Percentiles rank a stretch among this genome's conserved stretches.
phyloP scores from a whole-genome alignment of 2,113 vertebrate species.

The Pionites leucogaster region DNA sequence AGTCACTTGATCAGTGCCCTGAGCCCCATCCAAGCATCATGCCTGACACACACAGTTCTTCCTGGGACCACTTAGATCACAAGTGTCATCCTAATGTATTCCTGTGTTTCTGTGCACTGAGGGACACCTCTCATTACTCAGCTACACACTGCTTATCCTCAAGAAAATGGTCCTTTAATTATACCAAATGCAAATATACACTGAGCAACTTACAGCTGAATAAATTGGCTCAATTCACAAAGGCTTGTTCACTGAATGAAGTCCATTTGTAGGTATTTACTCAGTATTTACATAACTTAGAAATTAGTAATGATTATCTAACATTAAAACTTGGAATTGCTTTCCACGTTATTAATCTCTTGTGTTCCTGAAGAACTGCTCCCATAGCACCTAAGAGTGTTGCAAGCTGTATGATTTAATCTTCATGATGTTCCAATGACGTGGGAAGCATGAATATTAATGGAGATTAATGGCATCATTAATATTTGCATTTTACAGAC shows the following conservation, averaged over 20 bases:
- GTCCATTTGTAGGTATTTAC: not conserved
- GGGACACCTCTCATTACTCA: not conserved
- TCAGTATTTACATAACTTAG: not conserved
- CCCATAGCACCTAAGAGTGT: rapidly evolving
- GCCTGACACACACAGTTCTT: not conserved
- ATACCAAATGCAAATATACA: rapidly evolving
- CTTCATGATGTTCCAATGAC: not conserved
- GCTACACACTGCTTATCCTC: not conserved
- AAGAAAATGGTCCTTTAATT: not conserved
- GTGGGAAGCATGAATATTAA: not conserved
- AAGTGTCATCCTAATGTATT: not conserved
- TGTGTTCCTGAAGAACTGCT: not conserved
- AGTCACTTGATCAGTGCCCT: not conserved
- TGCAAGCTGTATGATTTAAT: not conserved
- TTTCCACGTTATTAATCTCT: not conserved
- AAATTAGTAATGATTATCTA: not conserved
- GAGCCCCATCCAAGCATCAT: not conserved
- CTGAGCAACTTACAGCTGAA: not conserved
- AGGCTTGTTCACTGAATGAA: not conserved
- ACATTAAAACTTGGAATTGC: not conserved
- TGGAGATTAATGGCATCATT: conserved; percentile 23
- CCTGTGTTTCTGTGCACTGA: rapidly evolving
- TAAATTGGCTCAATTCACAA: not conserved
- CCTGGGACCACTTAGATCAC: not conserved
- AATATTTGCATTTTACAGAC: conserved; percentile 2